Conservation (phyloP, 2,797 vertebrate genomes). For the Petrocephalus sullivani region DNA sequence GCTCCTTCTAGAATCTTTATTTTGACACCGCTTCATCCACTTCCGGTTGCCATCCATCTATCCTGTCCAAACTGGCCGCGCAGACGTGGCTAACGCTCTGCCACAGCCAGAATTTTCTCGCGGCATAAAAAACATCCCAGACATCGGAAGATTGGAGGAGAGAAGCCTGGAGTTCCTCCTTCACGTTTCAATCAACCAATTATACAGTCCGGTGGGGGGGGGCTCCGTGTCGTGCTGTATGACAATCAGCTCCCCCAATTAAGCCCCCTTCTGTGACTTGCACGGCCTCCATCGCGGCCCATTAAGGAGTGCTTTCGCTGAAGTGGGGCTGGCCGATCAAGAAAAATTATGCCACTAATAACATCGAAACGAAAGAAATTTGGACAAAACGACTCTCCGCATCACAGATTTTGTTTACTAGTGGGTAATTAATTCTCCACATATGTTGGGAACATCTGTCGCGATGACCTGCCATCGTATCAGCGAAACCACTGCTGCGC, state of each 20-base stretch:
- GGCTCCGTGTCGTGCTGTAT: constrained; percentile 56
- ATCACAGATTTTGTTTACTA: constrained; percentile 98
- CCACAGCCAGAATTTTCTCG: constrained; percentile 55
- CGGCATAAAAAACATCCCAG: constrained; percentile 60
- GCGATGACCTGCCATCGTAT: constrained; percentile 92
- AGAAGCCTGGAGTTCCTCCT: constrained; percentile 42
- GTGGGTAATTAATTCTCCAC: constrained; percentile 99
- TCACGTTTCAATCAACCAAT: constrained; percentile 81
- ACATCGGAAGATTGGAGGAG: constrained; percentile 26
- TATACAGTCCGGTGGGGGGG: constrained; percentile 68
- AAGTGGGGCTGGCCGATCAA: constrained; percentile 76
- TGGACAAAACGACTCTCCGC: constrained; percentile 93
- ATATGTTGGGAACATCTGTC: constrained; percentile 99
- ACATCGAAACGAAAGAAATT: constrained; percentile 84
- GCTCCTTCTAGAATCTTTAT: not conserved
- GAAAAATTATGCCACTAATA: constrained; percentile 92
- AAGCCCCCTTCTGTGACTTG: constrained; percentile 51
- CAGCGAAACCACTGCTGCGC: constrained; percentile 89
- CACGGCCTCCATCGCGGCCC: constrained; percentile 45
- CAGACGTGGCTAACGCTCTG: not conserved
- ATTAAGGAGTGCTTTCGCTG: constrained; percentile 67
- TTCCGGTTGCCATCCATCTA: not conserved
- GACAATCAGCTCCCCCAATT: constrained; percentile 62
- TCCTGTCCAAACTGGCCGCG: not conserved
- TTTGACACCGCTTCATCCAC: not conserved